A percentile compares a stretch with the other conserved stretches of the same genome.
Evolutionary conservation across 2,113 vertebrate genomes (phyloP).

Genomic region (Bagarius yarrelli): DNA sequence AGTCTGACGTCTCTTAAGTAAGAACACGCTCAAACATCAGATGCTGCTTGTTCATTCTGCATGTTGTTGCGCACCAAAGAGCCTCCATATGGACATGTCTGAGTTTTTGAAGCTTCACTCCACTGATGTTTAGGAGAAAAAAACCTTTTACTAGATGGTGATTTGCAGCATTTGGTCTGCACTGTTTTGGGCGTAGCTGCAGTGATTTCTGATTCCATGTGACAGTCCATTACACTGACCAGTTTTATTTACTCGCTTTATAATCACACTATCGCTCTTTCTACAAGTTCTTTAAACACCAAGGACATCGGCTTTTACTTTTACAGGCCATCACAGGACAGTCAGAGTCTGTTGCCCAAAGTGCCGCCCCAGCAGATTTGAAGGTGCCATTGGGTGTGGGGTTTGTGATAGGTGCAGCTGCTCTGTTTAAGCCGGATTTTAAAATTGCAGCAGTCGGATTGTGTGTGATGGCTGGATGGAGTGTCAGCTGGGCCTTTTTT

Average conservation of each 20-base stretch:
- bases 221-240: not conserved
- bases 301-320: not conserved
- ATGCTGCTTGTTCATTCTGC: not conserved
- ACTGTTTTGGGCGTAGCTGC: not conserved
- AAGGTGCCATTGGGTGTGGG: conserved; percentile 51
- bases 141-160: not conserved
- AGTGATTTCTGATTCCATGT: not conserved
- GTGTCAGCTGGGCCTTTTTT: conserved; percentile 29
- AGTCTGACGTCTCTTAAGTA: not conserved
- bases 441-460: conserved; percentile 15
- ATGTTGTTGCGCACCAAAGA: conserved; percentile 3
- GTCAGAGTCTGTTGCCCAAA: conserved; percentile 36
- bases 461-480: not conserved
- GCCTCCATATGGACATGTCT: conserved; percentile 26
- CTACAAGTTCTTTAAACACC: not conserved
- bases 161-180: conserved; percentile 8
- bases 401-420: conserved; percentile 33
- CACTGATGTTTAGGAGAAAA: not conserved
- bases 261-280: not conserved
- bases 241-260: conserved; percentile 7
- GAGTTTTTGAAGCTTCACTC: not conserved
- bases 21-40: conserved; percentile 9
- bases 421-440: conserved; percentile 29
- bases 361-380: conserved; percentile 39
- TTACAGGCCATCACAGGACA: conserved; percentile 22